A percentile compares a stretch with the other conserved stretches of the same genome.
Evolutionary conservation across 1,140 invertebrate genomes (phyloP).

Genomic region (Agraylea sexmaculata): DNA sequence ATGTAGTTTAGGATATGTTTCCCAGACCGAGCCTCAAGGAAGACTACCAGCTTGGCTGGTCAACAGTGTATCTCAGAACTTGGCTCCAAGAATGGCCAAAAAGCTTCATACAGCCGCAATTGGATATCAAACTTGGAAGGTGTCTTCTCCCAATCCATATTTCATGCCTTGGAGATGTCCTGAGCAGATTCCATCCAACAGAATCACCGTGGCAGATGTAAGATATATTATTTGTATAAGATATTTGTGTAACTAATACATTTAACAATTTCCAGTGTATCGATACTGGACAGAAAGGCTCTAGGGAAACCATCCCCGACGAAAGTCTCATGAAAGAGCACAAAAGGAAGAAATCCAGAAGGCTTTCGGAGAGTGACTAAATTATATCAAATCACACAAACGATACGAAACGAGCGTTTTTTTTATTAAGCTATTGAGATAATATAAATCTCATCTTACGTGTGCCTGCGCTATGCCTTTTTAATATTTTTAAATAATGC

Average conservation of each 20-base stretch:
- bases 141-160: slow-evolving; percentile 53
- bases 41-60: slow-evolving; percentile 80
- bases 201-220: slow-evolving; percentile 56
- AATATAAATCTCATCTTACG: no score
- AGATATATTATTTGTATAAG: slow-evolving; percentile 19
- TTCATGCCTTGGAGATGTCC: slow-evolving; percentile 79
- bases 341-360: slow-evolving; percentile 17
- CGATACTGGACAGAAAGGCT: slow-evolving; percentile 15
- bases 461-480: no score
- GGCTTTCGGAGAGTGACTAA: slow-evolving; percentile 19
- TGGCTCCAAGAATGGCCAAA: slow-evolving; percentile 73
- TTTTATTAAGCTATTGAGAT: no score
- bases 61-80: slow-evolving; percentile 76
- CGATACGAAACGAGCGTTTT: no score
- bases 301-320: slow-evolving; percentile 18
- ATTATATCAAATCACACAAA: no score
- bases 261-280: slow-evolving; percentile 15
- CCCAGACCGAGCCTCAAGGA: slow-evolving; percentile 79
- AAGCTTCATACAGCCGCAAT: slow-evolving; percentile 70
- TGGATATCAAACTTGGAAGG: slow-evolving; percentile 70
- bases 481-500: no score
- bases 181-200: slow-evolving; percentile 60
- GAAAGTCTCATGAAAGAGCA: slow-evolving; percentile 13
- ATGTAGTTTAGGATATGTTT: slow-evolving; percentile 72
- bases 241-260: not conserved